phyloP scores from a whole-genome alignment of 1,140 invertebrate genomes.

The Drosophila burlai region DNA sequence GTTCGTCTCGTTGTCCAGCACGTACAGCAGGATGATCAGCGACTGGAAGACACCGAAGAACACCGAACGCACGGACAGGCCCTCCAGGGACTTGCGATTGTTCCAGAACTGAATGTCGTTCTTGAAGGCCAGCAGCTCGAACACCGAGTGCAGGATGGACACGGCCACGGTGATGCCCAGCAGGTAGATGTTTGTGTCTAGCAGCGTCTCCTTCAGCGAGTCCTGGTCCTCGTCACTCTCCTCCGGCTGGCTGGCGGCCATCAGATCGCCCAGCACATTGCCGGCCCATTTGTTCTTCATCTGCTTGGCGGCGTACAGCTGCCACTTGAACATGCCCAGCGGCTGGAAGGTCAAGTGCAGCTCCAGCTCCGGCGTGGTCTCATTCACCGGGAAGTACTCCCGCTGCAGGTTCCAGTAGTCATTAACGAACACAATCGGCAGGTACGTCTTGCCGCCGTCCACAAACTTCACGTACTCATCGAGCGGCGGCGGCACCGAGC shows the following conservation, averaged over 20 bases:
- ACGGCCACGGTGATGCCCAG: conserved; percentile 96
- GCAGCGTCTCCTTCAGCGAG: conserved; percentile 97
- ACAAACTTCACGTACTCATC: conserved; percentile 98
- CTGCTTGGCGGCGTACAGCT: conserved; percentile 97
- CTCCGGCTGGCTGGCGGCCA: conserved; percentile 68
- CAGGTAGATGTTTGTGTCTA: conserved; percentile 99
- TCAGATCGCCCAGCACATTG: conserved; percentile 87
- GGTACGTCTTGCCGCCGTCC: conserved; percentile 92
- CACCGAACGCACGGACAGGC: conserved; percentile 98
- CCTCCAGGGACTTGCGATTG: conserved; percentile 98
- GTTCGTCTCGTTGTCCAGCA: conserved; percentile 99
- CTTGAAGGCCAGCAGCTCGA: conserved; percentile 99
- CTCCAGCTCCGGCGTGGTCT: conserved; percentile 90
- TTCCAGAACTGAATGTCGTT: conserved; percentile 99
- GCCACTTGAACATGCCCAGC: conserved; percentile 98
- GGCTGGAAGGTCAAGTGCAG: conserved; percentile 96
- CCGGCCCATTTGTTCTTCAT: conserved; percentile 93
- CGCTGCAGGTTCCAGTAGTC: conserved; percentile 99
- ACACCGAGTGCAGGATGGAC: conserved; percentile 98
- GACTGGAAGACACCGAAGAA: conserved; percentile 99
- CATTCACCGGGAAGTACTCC: conserved; percentile 98
- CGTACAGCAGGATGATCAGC: conserved; percentile 97
- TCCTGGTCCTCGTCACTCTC: conserved; percentile 95
- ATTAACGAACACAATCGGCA: conserved; percentile 98
- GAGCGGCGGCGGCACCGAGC: conserved; percentile 94